phyloP scores from a whole-genome alignment of 1,140 invertebrate genomes.

The Hylaeus anthracinus region DNA sequence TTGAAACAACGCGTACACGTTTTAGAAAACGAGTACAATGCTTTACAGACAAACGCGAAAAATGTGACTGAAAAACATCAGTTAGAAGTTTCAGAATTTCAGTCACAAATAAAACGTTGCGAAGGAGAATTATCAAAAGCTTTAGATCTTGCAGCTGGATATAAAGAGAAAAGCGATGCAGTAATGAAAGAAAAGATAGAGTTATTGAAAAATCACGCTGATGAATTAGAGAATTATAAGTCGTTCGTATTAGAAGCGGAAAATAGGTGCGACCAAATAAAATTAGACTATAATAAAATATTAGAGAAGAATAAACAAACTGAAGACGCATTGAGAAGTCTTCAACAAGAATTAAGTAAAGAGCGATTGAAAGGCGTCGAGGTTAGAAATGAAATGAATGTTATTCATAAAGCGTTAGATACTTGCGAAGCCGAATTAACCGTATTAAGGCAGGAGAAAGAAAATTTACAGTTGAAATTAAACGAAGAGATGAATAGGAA shows the following conservation, averaged over 20 bases:
- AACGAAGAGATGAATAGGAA: conserved; percentile 81
- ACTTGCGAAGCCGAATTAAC: conserved; percentile 82
- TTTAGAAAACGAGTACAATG: conserved; percentile 77
- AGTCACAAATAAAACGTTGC: conserved; percentile 83
- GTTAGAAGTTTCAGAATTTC: conserved; percentile 66
- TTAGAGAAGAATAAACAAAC: conserved; percentile 68
- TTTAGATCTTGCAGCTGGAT: conserved; percentile 84
- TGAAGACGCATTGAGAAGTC: conserved; percentile 68
- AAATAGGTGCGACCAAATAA: conserved; percentile 70
- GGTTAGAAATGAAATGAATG: conserved; percentile 77
- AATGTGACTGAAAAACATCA: conserved; percentile 72
- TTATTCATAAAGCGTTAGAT: conserved; percentile 81
- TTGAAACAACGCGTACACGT: conserved; percentile 77
- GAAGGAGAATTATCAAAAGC: conserved; percentile 86
- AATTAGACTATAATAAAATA: conserved; percentile 72
- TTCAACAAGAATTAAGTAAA: conserved; percentile 75
- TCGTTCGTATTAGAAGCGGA: conserved; percentile 73
- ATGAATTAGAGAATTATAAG: conserved; percentile 77
- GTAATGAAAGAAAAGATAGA: conserved; percentile 81
- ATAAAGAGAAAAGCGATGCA: conserved; percentile 85
- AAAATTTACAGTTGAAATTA: conserved; percentile 79
- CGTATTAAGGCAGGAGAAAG: conserved; percentile 81
- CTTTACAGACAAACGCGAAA: conserved; percentile 71
- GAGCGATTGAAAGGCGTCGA: conserved; percentile 72
- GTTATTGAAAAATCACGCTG: conserved; percentile 70